Evolutionary conservation across 92 coral and sea anemone genomes (phyloP).

Genomic region (Palythoa heliodiscus): DNA sequence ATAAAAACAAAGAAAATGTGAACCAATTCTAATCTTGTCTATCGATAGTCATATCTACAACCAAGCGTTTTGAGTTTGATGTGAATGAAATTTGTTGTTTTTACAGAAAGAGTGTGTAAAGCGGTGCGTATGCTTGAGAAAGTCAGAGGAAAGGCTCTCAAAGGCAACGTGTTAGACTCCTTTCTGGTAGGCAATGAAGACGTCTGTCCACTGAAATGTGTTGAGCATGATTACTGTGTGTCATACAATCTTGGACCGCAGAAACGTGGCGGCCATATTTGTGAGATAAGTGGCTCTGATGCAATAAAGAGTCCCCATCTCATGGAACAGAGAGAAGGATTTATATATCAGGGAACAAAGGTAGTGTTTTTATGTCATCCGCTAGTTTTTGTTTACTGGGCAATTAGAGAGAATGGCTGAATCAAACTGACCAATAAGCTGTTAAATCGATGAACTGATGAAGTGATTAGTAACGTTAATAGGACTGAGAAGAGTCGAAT

Average conservation of each 20-base stretch:
- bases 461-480: too few species aligned
- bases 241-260: slow-evolving; percentile 47
- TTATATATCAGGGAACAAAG: slow-evolving; percentile 38
- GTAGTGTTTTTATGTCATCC: not conserved
- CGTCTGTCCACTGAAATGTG: slow-evolving; percentile 43
- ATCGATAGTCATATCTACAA: too few species aligned
- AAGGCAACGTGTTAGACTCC: slow-evolving; percentile 28
- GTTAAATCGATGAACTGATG: too few species aligned
- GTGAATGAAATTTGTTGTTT: not conserved
- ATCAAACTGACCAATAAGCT: too few species aligned
- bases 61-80: too few species aligned
- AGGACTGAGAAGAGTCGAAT: too few species aligned
- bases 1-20: too few species aligned
- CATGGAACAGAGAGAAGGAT: slow-evolving; percentile 22
- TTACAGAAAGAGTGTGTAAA: not conserved
- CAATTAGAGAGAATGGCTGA: too few species aligned
- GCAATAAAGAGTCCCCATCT: slow-evolving; percentile 38
- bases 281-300: slow-evolving; percentile 48
- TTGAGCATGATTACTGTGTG: slow-evolving; percentile 38
- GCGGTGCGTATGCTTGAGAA: not conserved
- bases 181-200: slow-evolving; percentile 38
- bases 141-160: slow-evolving; percentile 8
- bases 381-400: too few species aligned
- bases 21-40: too few species aligned
- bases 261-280: not conserved